Evolutionary conservation across 1,140 invertebrate species (phyloP), one percentile per base, ranked within the genome.

Genomic region (Cecropterus lyciades): DNA sequence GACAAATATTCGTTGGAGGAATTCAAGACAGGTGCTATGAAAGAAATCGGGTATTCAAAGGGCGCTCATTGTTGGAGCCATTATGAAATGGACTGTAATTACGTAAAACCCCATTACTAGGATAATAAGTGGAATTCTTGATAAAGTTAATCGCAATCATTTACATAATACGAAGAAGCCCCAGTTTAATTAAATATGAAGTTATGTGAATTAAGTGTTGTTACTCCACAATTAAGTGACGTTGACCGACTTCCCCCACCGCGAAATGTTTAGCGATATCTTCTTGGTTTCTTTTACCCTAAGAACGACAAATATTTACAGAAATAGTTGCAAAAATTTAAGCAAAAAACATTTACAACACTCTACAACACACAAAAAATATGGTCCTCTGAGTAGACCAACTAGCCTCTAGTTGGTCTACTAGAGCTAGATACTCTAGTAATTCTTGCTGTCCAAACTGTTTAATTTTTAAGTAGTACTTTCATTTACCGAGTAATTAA

Each of bases 41-140:
- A 63, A 63, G 60, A 63, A 51, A 63, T 63, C 48, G 17, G 33
- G 48, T 42, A 63, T 52, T 63, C 60, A 52, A 43, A 63, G 33
- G 37, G 20, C 60, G 46, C 17, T 24, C 15, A 63, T 63, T 63
- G 60, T 63, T 52, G 52, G 46, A 62, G 27, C 57, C 17, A 49
- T 62, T 62, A 49, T 37, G 57, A 48, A 62, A 62, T 62, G 57
- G 45, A 14, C 56, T 37, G 56, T 60, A 60, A 60, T 60, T 60
- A 33, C 45, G 45, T 62, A 49, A 48, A 42, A 49, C 30, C 45
- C 57, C 57, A 49, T 60, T 60, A 49, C 30, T 60, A 49, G 45
- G 15, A 49, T 59, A 52, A 52, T 27, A 59, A 48, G 45, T n/a
- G n/a, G 27, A 49, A 60, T 60, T 37, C 57, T 60, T 60, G 27